Base-by-base conservation (phyloP, 2,797 vertebrate genomes). In the Fringilla coelebs region DNA sequence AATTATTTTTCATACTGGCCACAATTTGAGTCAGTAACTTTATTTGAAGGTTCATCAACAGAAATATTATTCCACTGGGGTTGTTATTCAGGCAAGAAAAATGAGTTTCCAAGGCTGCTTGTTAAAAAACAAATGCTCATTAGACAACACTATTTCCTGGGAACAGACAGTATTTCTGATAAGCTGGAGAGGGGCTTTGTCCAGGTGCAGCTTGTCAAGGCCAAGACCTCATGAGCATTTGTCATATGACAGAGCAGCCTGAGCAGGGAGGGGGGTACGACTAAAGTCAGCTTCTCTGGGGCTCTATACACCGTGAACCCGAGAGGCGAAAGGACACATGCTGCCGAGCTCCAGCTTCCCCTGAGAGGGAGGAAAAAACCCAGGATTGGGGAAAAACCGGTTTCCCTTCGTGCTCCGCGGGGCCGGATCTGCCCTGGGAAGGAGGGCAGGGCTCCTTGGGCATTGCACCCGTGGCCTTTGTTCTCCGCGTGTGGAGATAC, bases 331-430 rank as follows among this genome's bases (percentile, higher is more conserved):
- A 13, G 32, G 11, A 31, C 9, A 15, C 38, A 8, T 5, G 9
- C 61, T 45, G 51, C 65, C 11, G 9, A 52, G 29, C 51, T 29
- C 4, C 77, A 22, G 2, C 14, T 41, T 29, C 14, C 21, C 18
- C 36, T 31, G 26, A 13, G 19, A 5, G 7, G 31, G 36, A 43
- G 31, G 16, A 14, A 20, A 19, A 28, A 20, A 4, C 2, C 4
- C 24, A 32, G 16, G 21, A 9, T 0, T 16, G 40, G 17, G 40
- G 40, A 4, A 54, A 48, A 60, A 2, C 1, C 13, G 0, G 0
- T 10, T 36, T 65, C 17, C 12, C 17, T 31, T 19, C 4, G 12
- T 9, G 11, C 62, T 29, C 40, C 24, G 11, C 17, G 5, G 25
- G 24, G 17, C 34, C 16, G 6, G 57, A 10, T 7, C 45, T n/a